Evolutionary conservation across 2,797 vertebrate genomes (phyloP).

Genomic region (Tamandua tetradactyla): DNA sequence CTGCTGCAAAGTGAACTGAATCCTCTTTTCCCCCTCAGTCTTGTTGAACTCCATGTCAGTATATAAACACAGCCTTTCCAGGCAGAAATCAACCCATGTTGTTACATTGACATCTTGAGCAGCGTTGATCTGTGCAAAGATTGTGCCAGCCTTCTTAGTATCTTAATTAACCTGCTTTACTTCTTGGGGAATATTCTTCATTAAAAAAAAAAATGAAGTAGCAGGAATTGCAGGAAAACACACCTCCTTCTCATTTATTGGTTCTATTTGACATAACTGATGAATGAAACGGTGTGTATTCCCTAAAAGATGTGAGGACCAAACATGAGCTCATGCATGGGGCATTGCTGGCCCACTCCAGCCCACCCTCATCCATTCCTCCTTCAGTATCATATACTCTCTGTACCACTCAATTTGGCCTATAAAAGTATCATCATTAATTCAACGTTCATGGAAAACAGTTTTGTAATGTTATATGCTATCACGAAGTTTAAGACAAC

Average conservation of each 20-base stretch:
- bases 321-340: neutral
- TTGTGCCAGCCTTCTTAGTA: neutral
- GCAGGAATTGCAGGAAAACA: neutral
- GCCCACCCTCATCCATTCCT: neutral
- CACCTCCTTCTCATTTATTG: neutral
- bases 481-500: slow-evolving; percentile 66
- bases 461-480: slow-evolving; percentile 48
- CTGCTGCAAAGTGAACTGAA: neutral
- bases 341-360: neutral
- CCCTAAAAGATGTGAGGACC: neutral
- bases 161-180: slow-evolving; percentile 41
- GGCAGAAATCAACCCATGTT: neutral
- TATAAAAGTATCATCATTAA: slow-evolving; percentile 3
- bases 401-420: neutral
- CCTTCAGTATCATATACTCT: neutral
- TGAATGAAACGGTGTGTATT: neutral
- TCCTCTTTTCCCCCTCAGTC: neutral
- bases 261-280: neutral
- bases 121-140: neutral
- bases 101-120: neutral
- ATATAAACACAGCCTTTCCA: neutral
- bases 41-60: neutral
- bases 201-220: neutral
- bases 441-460: slow-evolving; percentile 60
- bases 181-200: neutral